Evolutionary conservation across 2,113 vertebrate species (phyloP).

Genomic region (Callocephalon fimbriatum): DNA sequence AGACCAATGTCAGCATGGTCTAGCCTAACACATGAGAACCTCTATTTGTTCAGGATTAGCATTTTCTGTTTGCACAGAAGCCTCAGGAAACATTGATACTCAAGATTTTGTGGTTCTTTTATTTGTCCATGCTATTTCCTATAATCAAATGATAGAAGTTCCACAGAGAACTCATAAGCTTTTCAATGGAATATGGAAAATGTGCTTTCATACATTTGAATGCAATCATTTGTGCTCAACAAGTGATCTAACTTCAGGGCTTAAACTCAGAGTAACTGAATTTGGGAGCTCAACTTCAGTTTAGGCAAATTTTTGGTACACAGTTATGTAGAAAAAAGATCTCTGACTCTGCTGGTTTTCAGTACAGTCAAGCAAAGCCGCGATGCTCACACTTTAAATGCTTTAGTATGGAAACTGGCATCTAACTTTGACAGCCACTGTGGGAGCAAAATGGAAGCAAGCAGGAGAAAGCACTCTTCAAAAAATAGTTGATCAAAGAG

Average conservation of each 20-base stretch:
- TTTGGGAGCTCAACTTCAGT: neutral
- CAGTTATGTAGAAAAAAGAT: neutral
- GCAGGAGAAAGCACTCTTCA: neutral
- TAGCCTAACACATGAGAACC: neutral
- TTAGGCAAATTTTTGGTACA: neutral
- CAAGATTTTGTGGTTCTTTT: neutral
- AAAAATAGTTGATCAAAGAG: neutral
- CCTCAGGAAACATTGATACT: neutral
- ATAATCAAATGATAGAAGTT: neutral
- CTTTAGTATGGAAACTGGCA: neutral
- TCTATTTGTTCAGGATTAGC: neutral
- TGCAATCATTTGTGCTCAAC: neutral
- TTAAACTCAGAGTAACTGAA: neutral
- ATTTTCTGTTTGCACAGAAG: neutral
- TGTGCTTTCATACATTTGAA: neutral
- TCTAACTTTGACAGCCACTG: neutral
- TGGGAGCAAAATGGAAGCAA: neutral
- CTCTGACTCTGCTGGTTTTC: neutral
- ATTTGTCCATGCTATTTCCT: neutral
- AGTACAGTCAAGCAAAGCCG: neutral
- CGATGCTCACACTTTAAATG: neutral
- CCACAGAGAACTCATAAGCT: neutral
- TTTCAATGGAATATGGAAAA: neutral
- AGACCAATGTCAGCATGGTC: neutral
- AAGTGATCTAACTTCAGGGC: neutral